Evolutionary conservation across 1,140 invertebrate genomes (phyloP).

Genomic region (Tribolium madens): DNA sequence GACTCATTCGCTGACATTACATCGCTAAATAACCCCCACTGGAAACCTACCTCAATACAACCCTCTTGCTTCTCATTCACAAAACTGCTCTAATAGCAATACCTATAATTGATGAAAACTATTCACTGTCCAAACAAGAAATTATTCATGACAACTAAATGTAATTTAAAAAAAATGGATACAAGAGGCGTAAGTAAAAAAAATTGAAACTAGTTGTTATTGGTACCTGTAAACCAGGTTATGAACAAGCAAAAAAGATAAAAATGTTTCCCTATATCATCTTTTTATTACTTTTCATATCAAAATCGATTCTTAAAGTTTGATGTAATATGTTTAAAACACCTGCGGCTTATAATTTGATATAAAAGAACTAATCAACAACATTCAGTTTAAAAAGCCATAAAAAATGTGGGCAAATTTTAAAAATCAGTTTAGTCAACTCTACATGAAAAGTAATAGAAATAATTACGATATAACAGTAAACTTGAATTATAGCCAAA

Average conservation of each 20-base stretch:
- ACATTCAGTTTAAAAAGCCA: neutral
- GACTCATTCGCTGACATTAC: conserved; percentile 51
- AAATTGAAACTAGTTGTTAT: neutral
- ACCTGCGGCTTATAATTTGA: conserved; percentile 14
- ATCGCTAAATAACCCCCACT: conserved; percentile 38
- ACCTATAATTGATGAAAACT: conserved; percentile 18
- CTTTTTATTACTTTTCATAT: conserved; percentile 2
- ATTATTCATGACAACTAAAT: neutral
- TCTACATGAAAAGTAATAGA: neutral
- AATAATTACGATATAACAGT: conserved; percentile 1
- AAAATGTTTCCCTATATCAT: neutral
- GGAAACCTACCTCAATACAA: conserved; percentile 19
- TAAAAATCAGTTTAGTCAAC: neutral
- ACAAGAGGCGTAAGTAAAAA: neutral
- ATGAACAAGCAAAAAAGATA: neutral
- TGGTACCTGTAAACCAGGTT: neutral
- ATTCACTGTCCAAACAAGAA: too few species aligned
- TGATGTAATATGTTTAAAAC: conserved; percentile 5
- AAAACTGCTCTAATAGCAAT: conserved; percentile 16
- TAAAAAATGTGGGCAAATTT: neutral
- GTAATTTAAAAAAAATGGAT: too few species aligned
- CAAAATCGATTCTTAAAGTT: conserved; percentile 20
- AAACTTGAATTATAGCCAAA: conserved; percentile 23
- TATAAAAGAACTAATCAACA: conserved; percentile 12
- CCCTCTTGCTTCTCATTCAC: conserved; percentile 28